Evolutionary conservation across 2,797 vertebrate species (phyloP).

Genomic region (Lacerta agilis): DNA sequence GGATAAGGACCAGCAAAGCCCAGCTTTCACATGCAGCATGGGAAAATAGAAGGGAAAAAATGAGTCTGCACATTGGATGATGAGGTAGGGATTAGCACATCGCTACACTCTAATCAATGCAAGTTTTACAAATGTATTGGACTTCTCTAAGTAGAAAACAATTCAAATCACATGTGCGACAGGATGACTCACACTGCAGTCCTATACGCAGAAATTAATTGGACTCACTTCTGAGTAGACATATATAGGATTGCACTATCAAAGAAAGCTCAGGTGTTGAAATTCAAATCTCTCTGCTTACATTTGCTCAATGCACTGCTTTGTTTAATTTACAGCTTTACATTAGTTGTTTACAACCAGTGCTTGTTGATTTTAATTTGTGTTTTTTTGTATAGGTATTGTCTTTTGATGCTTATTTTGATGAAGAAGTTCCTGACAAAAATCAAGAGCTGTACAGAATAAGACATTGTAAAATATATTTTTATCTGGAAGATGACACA

Average conservation of each 20-base stretch:
- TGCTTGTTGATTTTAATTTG: conserved; percentile 64
- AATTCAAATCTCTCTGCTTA: conserved; percentile 16
- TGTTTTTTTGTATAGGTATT: conserved; percentile 82
- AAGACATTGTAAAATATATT: conserved; percentile 90
- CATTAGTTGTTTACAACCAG: background rate
- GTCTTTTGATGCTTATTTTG: conserved; percentile 89
- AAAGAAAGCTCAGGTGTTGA: conserved; percentile 42
- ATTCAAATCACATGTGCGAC: background rate
- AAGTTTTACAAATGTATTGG: background rate
- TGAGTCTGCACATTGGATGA: no score
- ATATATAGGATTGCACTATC: conserved; percentile 2
- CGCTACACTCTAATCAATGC: background rate
- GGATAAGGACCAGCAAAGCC: no score
- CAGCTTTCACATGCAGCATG: no score
- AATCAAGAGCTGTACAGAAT: conserved; percentile 83
- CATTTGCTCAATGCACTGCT: conserved; percentile 3
- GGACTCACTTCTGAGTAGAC: background rate
- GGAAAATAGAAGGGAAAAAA: no score
- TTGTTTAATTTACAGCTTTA: conserved; percentile 62
- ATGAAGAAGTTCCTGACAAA: conserved; percentile 83
- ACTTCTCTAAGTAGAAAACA: background rate
- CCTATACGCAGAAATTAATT: no score
- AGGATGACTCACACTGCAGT: background rate
- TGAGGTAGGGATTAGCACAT: no score
- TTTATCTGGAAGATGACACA: conserved; percentile 92